Evolutionary conservation across 2,888 invertebrate genomes (phyloP).

Genomic region (Dilophus febrilis): DNA sequence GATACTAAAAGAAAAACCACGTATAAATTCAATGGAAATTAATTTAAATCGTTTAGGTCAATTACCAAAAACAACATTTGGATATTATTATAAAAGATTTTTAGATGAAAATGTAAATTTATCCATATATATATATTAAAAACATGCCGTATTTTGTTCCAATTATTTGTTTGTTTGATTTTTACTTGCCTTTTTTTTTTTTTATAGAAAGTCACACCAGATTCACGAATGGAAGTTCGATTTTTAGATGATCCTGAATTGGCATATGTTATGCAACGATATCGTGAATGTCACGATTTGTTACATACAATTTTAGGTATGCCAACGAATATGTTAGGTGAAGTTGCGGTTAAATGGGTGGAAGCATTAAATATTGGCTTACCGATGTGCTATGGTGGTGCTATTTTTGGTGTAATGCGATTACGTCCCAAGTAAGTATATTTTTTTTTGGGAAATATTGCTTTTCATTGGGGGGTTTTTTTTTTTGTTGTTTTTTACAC

Average conservation of each 20-base stretch:
- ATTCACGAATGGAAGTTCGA: constrained; percentile 74
- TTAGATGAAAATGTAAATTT: constrained; percentile 48
- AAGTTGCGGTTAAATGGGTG: constrained; percentile 94
- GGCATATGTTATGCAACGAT: constrained; percentile 93
- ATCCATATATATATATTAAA: constrained; percentile 7
- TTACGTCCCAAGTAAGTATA: constrained; percentile 50
- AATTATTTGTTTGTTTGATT: constrained; percentile 22
- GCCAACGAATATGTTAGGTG: constrained; percentile 83
- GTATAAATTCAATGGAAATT: constrained; percentile 71
- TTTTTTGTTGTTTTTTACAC: too few species aligned
- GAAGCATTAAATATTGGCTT: constrained; percentile 89
- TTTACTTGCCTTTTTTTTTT: constrained; percentile 24
- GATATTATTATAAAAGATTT: constrained; percentile 72
- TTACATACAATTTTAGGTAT: constrained; percentile 80
- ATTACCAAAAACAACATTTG: constrained; percentile 68
- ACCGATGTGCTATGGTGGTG: constrained; percentile 92
- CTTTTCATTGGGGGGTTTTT: too few species aligned
- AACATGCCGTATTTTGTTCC: constrained; percentile 19
- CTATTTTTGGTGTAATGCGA: constrained; percentile 78
- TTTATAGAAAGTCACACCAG: constrained; percentile 65
- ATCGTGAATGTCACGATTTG: constrained; percentile 93
- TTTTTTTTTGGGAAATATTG: constrained; percentile 5
- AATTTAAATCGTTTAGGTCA: constrained; percentile 50
- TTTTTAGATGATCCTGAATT: constrained; percentile 77
- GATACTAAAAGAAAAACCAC: constrained; percentile 61